phyloP scores from a whole-genome alignment of 1,140 invertebrate species.

The Drosophila seguyi region DNA sequence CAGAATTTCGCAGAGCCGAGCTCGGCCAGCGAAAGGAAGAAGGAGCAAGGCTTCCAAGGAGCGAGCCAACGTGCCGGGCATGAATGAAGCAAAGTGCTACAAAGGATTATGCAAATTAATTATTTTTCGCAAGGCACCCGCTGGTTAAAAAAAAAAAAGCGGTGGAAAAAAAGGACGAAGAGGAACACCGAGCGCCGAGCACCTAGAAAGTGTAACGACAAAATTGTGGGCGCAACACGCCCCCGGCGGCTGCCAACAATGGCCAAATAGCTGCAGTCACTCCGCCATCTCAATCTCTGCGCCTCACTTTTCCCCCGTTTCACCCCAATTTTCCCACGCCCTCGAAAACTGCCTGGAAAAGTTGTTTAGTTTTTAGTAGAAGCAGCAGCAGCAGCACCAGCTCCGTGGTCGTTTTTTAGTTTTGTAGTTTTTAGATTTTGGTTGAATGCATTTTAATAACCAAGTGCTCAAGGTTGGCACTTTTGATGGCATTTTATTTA shows the following conservation, averaged over 20 bases:
- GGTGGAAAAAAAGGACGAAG: conserved; percentile 3
- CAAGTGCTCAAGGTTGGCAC: conserved; percentile 81
- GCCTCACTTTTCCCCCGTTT: conserved; percentile 21
- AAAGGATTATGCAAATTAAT: conserved; percentile 84
- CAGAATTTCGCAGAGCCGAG: conserved; percentile 77
- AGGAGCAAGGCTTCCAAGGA: conserved; percentile 13
- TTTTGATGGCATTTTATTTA: conserved; percentile 77
- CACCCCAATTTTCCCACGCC: conserved; percentile 2
- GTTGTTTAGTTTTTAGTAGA: conserved; percentile 64
- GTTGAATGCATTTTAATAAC: conserved; percentile 83
- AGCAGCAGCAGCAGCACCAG: conserved; percentile 19
- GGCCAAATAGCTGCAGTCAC: conserved; percentile 63
- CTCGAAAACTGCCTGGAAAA: conserved; percentile 46
- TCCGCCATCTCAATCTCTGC: conserved; percentile 54
- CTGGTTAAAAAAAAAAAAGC: conserved; percentile 45
- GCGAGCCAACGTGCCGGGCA: conserved; percentile 70
- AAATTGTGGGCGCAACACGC: conserved; percentile 69
- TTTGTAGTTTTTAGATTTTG: conserved; percentile 82
- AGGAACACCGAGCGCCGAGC: conserved; percentile 12
- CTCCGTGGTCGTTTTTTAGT: conserved; percentile 64
- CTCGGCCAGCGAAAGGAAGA: conserved; percentile 37
- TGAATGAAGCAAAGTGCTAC: conserved; percentile 84
- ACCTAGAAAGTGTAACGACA: conserved; percentile 80
- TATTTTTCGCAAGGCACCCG: conserved; percentile 80
- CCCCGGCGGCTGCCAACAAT: conserved; percentile 73